These are phyloP conservation scores for Oithona nana DNA, from an alignment of 2,888 invertebrate genomes.

Conservation along the genomic window DNA sequence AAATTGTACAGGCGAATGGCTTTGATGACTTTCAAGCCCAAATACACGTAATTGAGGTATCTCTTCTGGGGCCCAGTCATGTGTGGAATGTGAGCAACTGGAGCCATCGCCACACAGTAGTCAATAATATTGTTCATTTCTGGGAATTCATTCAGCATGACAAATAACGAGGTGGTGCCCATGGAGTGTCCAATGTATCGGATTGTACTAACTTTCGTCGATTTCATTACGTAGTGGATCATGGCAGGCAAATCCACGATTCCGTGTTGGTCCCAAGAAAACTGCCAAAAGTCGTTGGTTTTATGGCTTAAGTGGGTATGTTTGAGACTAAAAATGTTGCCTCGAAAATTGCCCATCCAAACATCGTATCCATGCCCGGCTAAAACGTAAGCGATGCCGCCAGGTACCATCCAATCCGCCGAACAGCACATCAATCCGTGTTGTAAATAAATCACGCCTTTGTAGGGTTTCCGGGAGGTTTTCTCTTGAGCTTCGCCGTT, in stretches of 20 bases:
- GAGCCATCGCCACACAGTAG: conserved; percentile 26
- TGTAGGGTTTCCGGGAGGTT: conserved; percentile 14
- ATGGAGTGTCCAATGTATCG: conserved; percentile 78
- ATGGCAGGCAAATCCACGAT: conserved; percentile 65
- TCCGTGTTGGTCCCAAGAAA: conserved; percentile 69
- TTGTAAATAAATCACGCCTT: conserved; percentile 35
- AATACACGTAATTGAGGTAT: conserved; percentile 39
- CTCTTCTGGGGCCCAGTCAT: conserved; percentile 42
- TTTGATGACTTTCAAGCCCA: conserved; percentile 35
- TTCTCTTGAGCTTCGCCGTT: background rate
- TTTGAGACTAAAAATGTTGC: conserved; percentile 42
- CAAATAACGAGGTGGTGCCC: conserved; percentile 43
- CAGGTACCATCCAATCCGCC: conserved; percentile 44
- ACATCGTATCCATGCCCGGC: conserved; percentile 52
- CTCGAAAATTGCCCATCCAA: conserved; percentile 64
- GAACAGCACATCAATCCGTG: conserved; percentile 48
- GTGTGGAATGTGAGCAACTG: conserved; percentile 43
- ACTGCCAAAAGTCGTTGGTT: conserved; percentile 45
- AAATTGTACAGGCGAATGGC: too few species aligned
- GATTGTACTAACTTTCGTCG: conserved; percentile 39
- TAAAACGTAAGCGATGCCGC: conserved; percentile 30
- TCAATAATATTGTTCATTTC: conserved; percentile 19
- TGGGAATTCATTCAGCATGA: conserved; percentile 13
- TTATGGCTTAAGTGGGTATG: conserved; percentile 32
- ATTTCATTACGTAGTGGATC: conserved; percentile 46